A percentile compares a stretch with the other conserved stretches of the same genome.
phyloP scores from a whole-genome alignment of 2,113 vertebrate species.

The Athene noctua region DNA sequence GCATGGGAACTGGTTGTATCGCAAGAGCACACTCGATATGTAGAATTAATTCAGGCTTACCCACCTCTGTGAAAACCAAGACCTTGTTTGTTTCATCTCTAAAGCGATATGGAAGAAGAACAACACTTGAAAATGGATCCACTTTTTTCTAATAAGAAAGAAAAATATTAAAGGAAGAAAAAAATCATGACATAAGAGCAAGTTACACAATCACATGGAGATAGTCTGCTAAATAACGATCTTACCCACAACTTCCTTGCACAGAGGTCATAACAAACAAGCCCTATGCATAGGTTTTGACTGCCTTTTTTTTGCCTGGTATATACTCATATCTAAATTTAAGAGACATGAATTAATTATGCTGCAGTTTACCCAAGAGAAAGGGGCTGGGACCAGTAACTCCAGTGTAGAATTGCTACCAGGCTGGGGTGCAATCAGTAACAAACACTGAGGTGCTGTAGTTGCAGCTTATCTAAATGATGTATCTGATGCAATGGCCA shows the following conservation, averaged over 20 bases:
- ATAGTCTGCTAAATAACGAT: accelerated
- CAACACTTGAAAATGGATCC: conserved; percentile 79
- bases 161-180: not conserved
- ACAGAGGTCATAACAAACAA: not conserved
- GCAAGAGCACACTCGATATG: not conserved
- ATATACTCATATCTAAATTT: not conserved
- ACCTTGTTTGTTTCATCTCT: conserved; percentile 80
- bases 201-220: accelerated
- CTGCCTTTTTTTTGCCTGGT: not conserved
- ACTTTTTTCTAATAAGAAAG: conserved; percentile 82
- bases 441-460: not conserved
- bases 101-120: conserved; percentile 82
- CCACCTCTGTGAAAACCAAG: conserved; percentile 89
- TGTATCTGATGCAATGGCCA: not conserved
- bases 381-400: not conserved
- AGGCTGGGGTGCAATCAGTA: not conserved
- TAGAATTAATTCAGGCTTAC: not conserved
- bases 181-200: accelerated
- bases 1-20: not conserved
- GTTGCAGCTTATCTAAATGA: not conserved
- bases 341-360: not conserved
- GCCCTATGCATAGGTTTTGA: accelerated
- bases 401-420: not conserved
- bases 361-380: not conserved
- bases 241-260: too few relatives aligned